Conservation (phyloP, 1,140 invertebrate species). For the Drosophila varians region DNA sequence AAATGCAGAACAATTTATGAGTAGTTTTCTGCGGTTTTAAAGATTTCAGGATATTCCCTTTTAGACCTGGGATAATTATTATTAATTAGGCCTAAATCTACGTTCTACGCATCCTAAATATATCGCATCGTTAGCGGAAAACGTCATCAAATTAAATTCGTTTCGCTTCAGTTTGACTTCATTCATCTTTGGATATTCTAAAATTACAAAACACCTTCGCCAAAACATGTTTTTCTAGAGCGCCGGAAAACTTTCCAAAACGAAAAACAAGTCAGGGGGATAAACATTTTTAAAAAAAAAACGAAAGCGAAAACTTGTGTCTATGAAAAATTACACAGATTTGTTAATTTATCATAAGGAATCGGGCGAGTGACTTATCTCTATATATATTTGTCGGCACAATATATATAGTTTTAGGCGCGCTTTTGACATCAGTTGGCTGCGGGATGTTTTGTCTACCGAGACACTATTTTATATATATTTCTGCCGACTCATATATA, state of each 20-base stretch:
- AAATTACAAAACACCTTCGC: conserved; percentile 31
- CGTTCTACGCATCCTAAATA: not conserved
- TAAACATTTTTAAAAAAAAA: conserved; percentile 16
- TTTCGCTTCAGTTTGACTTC: conserved; percentile 48
- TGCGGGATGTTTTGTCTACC: conserved; percentile 59
- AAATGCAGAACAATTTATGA: conserved; percentile 17
- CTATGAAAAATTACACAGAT: conserved; percentile 66
- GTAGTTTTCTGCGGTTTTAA: conserved; percentile 1
- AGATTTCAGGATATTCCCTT: not conserved
- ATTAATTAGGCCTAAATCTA: not conserved
- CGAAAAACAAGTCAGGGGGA: conserved; percentile 1
- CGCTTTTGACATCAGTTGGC: conserved; percentile 67
- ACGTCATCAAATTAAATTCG: conserved; percentile 61
- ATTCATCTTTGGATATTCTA: conserved; percentile 28
- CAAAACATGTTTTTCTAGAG: conserved; percentile 9
- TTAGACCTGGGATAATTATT: not conserved
- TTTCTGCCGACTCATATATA: conserved; percentile 13
- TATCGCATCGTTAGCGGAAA: conserved; percentile 44
- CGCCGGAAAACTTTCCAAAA: conserved; percentile 12
- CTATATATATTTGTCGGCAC: conserved; percentile 5
- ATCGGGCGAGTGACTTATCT: conserved; percentile 44
- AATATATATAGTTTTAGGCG: conserved; percentile 57
- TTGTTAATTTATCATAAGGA: conserved; percentile 61
- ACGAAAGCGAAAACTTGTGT: conserved; percentile 54
- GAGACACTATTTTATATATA: conserved; percentile 32